Percentiles rank a stretch among this genome's conserved stretches.
phyloP scores from a whole-genome alignment of 2,888 invertebrate species.

The Lepeophtheirus nordmannii region DNA sequence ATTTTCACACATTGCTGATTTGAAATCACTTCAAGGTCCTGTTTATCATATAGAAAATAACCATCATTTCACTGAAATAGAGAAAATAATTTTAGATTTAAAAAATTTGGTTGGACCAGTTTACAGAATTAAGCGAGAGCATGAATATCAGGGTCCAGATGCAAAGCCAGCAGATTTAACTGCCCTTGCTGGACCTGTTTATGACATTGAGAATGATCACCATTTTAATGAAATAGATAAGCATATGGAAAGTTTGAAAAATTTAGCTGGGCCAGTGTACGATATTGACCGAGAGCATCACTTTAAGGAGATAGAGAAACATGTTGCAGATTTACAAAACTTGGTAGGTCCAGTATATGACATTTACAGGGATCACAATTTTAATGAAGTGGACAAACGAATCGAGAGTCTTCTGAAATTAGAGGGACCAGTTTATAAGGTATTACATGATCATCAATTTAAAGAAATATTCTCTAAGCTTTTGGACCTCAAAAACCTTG shows the following conservation, averaged over 20 bases:
- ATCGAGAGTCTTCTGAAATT: slow-evolving; percentile 13
- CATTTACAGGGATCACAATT: slow-evolving; percentile 18
- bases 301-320: slow-evolving; percentile 22
- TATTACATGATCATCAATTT: slow-evolving; percentile 15
- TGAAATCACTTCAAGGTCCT: slow-evolving; percentile 17
- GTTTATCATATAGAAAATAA: slow-evolving; percentile 21
- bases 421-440: slow-evolving; percentile 13
- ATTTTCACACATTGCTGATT: not conserved
- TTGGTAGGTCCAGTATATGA: slow-evolving; percentile 20
- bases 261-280: slow-evolving; percentile 17
- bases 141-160: not conserved
- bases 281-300: slow-evolving; percentile 23
- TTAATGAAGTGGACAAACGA: slow-evolving; percentile 6
- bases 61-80: slow-evolving; percentile 22
- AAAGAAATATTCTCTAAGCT: slow-evolving; percentile 10
- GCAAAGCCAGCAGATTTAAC: not conserved
- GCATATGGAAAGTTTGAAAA: slow-evolving; percentile 13
- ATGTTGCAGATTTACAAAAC: slow-evolving; percentile 9
- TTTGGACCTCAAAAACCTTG: slow-evolving; percentile 13
- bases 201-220: slow-evolving; percentile 17
- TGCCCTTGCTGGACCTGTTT: slow-evolving; percentile 15
- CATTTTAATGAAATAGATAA: slow-evolving; percentile 22
- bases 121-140: slow-evolving; percentile 6
- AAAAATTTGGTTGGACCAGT: slow-evolving; percentile 20
- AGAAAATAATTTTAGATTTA: not conserved